Evolutionary conservation across 2,888 invertebrate species (phyloP), one percentile per base, ranked within the genome.

Genomic region (Scelioninae gen. 2): DNA sequence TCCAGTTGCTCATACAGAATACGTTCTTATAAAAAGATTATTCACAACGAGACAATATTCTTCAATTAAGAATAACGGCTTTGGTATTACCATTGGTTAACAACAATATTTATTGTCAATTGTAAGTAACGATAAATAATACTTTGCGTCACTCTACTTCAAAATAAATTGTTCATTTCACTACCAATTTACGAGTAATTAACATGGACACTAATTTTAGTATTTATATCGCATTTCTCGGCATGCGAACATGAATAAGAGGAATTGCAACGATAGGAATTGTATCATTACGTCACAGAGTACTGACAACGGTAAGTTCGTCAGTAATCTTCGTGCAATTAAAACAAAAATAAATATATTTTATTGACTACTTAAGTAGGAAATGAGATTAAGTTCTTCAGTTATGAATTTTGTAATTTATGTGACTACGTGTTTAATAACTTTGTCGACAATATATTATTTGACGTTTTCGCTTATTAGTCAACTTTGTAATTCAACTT

Each of bases 401-500:
- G 31, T 10, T 31, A 31, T 31, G 31, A 31, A 31, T 31, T 31
- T 31, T 31, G 31, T 31, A 31, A 31, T 31, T 31, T 31, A 31
- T 31, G 31, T 31, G 31, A 31, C 9, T 5, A 10, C 31, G 31
- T 31, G 10, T 31, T 31, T 31, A 31, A 31, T 31, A 10, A 31
- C 31, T 31, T 5, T 10, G 9, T 31, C 4, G 9, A 10, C 2
- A 9, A 31, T 9, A 31, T 31, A 31, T 10, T 5, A 10, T 31
- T 31, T 31, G 4, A 31, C 9, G 31, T 31, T 31, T 31, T 31
- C 31, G 9, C 9, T 2, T 31, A 31, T 5, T 31, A 31, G 1
- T 31, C 9, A 31, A 31, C 7, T 31, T 31, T 31, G 10, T 31
- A 31, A 31, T 31, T 5, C 9, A 31, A 31, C 4, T 31, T 31